These are phyloP conservation scores for Peromyscus maniculatus DNA, from an alignment of 2,113 vertebrate genomes.

Conservation along the genomic window DNA sequence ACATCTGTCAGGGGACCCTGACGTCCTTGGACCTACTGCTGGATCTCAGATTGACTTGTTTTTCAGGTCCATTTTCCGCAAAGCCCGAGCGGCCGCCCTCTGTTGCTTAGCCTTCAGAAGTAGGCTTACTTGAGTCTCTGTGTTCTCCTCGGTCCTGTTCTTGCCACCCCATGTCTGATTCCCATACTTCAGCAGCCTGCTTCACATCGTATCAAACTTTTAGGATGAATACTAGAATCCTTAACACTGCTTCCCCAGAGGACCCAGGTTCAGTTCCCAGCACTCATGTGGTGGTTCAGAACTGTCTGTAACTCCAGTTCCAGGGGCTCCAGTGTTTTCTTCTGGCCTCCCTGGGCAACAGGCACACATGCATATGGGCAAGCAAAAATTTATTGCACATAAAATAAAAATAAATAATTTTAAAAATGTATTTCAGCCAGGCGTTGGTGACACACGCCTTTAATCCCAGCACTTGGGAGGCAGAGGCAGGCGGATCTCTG, in stretches of 20 bases:
- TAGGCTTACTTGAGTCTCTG: background rate
- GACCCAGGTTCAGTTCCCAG: background rate
- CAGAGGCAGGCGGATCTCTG: too few species aligned
- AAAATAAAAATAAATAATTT: background rate
- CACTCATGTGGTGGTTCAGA: background rate
- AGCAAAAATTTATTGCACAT: background rate
- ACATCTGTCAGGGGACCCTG: background rate
- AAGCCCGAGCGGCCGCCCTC: background rate
- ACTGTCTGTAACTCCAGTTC: background rate
- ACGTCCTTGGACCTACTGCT: background rate
- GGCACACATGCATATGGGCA: background rate
- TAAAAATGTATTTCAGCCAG: too few species aligned
- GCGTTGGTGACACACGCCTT: too few species aligned
- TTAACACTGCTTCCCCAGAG: background rate
- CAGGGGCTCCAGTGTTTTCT: background rate
- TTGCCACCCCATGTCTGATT: background rate
- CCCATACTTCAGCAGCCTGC: background rate
- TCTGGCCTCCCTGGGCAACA: background rate
- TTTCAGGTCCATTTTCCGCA: background rate
- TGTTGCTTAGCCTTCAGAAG: background rate
- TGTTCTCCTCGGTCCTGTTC: background rate
- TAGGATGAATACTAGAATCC: background rate
- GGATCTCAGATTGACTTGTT: conserved; percentile 31
- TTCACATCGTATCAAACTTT: conserved; percentile 21
- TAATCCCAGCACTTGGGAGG: too few species aligned